phyloP scores from a whole-genome alignment of 2,797 vertebrate genomes.

The Sebastolobus alascanus region DNA sequence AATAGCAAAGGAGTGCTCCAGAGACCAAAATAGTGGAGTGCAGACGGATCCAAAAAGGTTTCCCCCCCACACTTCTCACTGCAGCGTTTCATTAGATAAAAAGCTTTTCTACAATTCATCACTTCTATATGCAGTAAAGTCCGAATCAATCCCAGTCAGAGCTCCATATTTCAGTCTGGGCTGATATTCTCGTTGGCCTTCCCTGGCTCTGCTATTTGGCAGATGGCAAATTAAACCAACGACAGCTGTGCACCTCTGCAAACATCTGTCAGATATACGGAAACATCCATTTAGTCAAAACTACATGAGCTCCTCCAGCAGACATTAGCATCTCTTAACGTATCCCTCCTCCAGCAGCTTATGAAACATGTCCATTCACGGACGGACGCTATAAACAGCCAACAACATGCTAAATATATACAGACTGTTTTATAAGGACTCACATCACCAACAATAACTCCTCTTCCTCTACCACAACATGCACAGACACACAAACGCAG shows the following conservation, averaged over 20 bases:
- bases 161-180: background rate
- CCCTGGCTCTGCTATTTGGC: background rate
- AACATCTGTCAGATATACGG: conserved; percentile 43
- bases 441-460: background rate
- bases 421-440: background rate
- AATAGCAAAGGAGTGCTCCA: conserved; percentile 17
- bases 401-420: conserved; percentile 13
- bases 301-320: background rate
- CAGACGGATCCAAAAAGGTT: background rate
- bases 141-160: background rate
- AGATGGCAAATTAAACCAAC: conserved; percentile 34
- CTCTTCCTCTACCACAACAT: background rate
- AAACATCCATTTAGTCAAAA: conserved; percentile 20
- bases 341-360: background rate
- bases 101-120: conserved; percentile 20
- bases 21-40: conserved; percentile 1
- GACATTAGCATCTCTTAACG: conserved; percentile 7
- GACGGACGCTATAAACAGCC: background rate
- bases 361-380: background rate
- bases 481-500: conserved; percentile 4
- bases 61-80: background rate
- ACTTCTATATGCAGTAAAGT: conserved; percentile 3
- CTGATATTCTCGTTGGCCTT: background rate
- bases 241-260: conserved; percentile 50
- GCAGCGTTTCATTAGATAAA: conserved; percentile 18